These are phyloP conservation scores for Pammene aurita DNA, from an alignment of 2,888 invertebrate genomes.

Conservation along the genomic window DNA sequence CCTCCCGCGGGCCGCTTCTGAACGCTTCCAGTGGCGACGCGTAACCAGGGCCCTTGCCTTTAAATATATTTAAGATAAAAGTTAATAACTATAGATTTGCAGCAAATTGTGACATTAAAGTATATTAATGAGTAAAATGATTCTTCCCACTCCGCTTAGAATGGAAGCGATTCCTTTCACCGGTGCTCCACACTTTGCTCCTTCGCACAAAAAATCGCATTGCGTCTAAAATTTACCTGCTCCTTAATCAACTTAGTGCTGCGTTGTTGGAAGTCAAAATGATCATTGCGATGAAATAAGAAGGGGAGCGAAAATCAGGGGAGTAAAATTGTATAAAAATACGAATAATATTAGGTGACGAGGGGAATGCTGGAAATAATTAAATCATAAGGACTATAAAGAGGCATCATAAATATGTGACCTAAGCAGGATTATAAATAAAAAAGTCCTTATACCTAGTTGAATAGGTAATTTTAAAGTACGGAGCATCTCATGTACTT, in stretches of 20 bases:
- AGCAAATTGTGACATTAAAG: too few relatives aligned
- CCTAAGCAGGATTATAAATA: neutral
- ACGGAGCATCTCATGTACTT: neutral
- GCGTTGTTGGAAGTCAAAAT: slow-evolving; percentile 5
- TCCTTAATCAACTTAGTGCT: slow-evolving; percentile 9
- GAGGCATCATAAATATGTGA: neutral
- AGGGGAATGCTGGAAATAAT: neutral
- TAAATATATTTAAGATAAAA: neutral
- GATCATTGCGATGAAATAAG: neutral
- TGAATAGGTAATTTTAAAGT: neutral
- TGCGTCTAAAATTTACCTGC: too few relatives aligned
- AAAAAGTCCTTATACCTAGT: neutral
- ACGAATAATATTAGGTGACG: neutral
- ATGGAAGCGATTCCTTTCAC: too few relatives aligned
- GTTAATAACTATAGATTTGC: too few relatives aligned
- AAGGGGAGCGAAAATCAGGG: slow-evolving; percentile 9
- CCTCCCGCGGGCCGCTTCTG: slow-evolving; percentile 91
- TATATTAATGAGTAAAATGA: too few relatives aligned
- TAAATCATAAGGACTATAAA: neutral
- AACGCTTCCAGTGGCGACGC: slow-evolving; percentile 92
- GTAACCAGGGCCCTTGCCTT: slow-evolving; percentile 87
- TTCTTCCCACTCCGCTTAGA: too few relatives aligned
- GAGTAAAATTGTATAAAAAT: slow-evolving; percentile 5
- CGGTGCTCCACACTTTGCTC: too few relatives aligned
- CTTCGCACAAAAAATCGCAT: too few relatives aligned